Conservation (phyloP, 2,888 invertebrate genomes). For the Diplolepis rosae region DNA sequence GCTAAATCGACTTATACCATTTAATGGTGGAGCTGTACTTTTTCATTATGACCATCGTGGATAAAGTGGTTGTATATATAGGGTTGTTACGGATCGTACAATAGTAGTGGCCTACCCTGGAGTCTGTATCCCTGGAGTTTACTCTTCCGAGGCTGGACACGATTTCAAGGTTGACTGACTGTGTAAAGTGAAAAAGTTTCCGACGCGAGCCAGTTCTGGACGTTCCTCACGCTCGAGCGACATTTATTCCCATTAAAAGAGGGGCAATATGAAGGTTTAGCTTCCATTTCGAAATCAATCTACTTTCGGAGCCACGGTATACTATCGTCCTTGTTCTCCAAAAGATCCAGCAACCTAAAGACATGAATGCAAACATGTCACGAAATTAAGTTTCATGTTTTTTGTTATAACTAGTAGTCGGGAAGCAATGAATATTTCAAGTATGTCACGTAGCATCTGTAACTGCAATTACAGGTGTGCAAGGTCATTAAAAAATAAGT, state of each 20-base stretch:
- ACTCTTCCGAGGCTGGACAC: constrained; percentile 48
- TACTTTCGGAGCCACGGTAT: constrained; percentile 4
- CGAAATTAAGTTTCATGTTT: constrained; percentile 5
- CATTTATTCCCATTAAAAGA: constrained; percentile 52
- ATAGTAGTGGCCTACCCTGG: constrained; percentile 55
- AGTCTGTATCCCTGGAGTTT: constrained; percentile 52
- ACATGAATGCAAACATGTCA: too few species aligned
- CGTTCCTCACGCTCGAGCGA: constrained; percentile 38
- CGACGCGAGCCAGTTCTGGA: constrained; percentile 36
- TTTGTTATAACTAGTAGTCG: constrained; percentile 3
- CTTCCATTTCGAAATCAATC: constrained; percentile 26
- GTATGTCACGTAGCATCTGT: neutral
- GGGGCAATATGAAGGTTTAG: constrained; percentile 36
- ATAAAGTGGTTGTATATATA: constrained; percentile 34
- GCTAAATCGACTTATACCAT: constrained; percentile 12
- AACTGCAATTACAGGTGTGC: neutral
- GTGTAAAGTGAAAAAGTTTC: constrained; percentile 66
- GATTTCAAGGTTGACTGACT: constrained; percentile 66
- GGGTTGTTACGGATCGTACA: constrained; percentile 34
- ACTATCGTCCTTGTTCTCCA: constrained; percentile 15
- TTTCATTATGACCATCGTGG: constrained; percentile 51
- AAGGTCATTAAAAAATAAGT: too few species aligned
- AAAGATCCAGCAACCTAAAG: neutral
- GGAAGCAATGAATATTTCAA: neutral
- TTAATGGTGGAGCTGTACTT: too few species aligned